These are phyloP conservation scores for Tyria jacobaeae DNA, from an alignment of 2,888 invertebrate species.

Conservation along the genomic window DNA sequence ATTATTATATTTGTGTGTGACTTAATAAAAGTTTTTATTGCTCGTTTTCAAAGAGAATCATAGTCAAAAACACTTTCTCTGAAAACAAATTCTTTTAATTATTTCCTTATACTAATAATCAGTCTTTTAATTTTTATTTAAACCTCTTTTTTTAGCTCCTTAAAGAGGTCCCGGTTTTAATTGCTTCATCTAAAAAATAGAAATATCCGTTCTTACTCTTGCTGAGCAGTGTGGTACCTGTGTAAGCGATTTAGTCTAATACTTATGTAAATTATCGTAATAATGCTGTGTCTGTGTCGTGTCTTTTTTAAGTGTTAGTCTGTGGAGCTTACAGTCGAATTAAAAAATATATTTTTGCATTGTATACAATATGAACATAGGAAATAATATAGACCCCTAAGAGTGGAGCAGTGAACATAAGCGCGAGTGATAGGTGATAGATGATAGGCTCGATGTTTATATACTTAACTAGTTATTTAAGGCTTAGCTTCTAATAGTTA, in stretches of 20 bases:
- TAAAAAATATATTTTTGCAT: too few relatives aligned
- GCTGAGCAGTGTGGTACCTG: constrained; percentile 43
- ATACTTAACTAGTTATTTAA: too few relatives aligned
- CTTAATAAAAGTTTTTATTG: background rate
- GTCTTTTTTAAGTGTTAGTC: too few relatives aligned
- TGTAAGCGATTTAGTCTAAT: constrained; percentile 45
- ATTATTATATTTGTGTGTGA: background rate
- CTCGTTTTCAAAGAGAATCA: background rate
- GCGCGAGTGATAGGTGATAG: too few relatives aligned
- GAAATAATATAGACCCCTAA: too few relatives aligned
- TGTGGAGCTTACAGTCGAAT: too few relatives aligned
- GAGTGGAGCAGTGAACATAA: too few relatives aligned
- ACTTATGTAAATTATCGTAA: background rate
- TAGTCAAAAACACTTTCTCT: constrained; percentile 7
- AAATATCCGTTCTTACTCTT: constrained; percentile 69
- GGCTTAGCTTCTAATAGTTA: too few relatives aligned
- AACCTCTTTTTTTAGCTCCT: constrained; percentile 68
- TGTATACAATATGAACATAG: too few relatives aligned
- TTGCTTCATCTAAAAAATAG: constrained; percentile 81
- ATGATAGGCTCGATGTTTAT: too few relatives aligned
- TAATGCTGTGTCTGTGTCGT: too few relatives aligned
- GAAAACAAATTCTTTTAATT: constrained; percentile 55
- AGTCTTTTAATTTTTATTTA: constrained; percentile 65
- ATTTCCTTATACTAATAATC: constrained; percentile 68
- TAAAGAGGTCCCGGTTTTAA: constrained; percentile 77